Evolutionary conservation across 2,888 invertebrate genomes (phyloP), one percentile per base, ranked within the genome.

Genomic region (Andrena hattorfiana): DNA sequence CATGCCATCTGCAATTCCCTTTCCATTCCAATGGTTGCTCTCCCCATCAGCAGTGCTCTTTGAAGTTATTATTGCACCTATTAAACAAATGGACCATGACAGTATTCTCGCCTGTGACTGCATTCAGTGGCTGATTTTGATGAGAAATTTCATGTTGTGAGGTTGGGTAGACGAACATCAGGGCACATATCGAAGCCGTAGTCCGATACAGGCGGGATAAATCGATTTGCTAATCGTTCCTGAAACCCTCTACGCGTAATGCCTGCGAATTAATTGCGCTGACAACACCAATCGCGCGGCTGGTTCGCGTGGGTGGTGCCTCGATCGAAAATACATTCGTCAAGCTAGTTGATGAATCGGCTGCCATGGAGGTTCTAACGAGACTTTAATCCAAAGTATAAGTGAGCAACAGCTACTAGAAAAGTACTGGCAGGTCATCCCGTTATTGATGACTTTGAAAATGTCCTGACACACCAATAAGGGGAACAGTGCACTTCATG

Each of bases 141-240:
- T 20, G 48, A 66, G 59, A 32, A 60, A 83, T 72, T 83, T 83
- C 20, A 72, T 32, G 48, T 2, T 28, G 42, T 16, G 1, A 13
- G 26, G 42, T 71, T 73, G 62, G 77, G 77, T 70, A 66, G 70
- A 30, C 32, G 32, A 48, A 10, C 48, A 13, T 20, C 30, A 60
- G 30, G 28, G 48, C 49, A 32, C 26, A 60, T 63, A 42, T 54
- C 35, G 68, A 26, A 60, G 13, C 8, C 54, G 20, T 13, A 16
- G 35, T 7, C 16, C 49, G 51, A 78, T 63, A 62, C 28, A 59
- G 30, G 35, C 48, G 26, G 42, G 13, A 71, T 68, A 81, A 85
- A 84, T 81, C 77, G 72, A 84, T 84, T 81, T 81, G 54, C 77
- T 81, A 74, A 84, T 75, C 68, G 76, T 67, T 56, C 67, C 26